Base-by-base conservation (phyloP, 2,888 invertebrate genomes). In the Nomada hirtipes region DNA sequence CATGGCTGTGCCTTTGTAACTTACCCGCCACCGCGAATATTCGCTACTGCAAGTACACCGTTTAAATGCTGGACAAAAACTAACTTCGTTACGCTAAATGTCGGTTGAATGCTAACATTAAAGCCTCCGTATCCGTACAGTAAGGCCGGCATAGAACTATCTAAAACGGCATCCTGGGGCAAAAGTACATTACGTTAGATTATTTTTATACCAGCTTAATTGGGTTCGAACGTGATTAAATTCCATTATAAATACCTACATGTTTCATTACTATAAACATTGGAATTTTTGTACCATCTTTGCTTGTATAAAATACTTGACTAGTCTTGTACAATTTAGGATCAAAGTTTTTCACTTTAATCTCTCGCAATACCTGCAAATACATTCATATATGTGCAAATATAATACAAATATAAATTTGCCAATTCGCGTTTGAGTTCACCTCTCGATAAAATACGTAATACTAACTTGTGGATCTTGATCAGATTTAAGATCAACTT, bases 81-180 rank as follows among this genome's bases (percentile, higher is more conserved):
- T 50, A 99, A 94, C 73, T 98, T 95, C 18, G 97, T 97, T 44
- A 98, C 96, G 89, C 97, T 97, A 94, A 99, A 99, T 68, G 96
- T 96, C 7, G 99, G 99, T 92, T 97, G 97, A 86, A 99, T 95
- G 93, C 98, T 97, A 88, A 98, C 96, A 94, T 98, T 99, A 94
- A 99, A 99, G 0, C 99, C 99, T 73, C 99, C 99, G 94, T 99
- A 99, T 20, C 99, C 99, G 94, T 99, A 99, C 52, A 99, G 94
- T 63, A 99, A 94, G 83, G 98, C 97, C 0, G 99, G 98, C 91
- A 96, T 96, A n/a, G 95, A 94, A 4, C 97, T 96, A 94, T 97
- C 96, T 83, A 94, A 94, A 9, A 95, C 93, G 18, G 97, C 90
- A 78, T 95, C 95, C 97, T 97, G 92, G 89, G 87, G 86, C 83